phyloP scores from a whole-genome alignment of 2,797 vertebrate species.

The Mergus octosetaceus region DNA sequence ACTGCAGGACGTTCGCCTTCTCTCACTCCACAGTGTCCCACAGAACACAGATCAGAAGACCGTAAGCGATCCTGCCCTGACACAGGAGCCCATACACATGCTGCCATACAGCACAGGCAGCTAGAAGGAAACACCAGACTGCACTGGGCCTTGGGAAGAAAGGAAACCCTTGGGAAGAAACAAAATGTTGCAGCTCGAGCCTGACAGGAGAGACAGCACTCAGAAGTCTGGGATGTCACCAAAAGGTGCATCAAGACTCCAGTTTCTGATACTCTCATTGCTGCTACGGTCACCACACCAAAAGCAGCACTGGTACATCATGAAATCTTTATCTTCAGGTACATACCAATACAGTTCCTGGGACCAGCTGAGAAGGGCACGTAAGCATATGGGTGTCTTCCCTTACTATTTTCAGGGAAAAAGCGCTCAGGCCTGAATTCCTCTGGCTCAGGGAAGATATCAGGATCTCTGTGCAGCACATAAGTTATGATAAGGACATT shows the following conservation, averaged over 20 bases:
- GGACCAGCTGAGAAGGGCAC: constrained; percentile 95
- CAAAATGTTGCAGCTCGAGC: background rate
- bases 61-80: background rate
- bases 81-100: background rate
- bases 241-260: background rate
- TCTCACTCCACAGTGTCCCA: background rate
- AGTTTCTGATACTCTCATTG: accelerated
- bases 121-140: background rate
- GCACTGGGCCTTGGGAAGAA: background rate
- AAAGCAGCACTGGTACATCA: background rate
- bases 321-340: background rate
- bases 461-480: constrained; percentile 87
- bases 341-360: constrained; percentile 94
- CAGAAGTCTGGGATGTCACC: background rate
- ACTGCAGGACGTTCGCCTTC: background rate
- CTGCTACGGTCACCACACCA: background rate
- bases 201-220: background rate
- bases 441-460: constrained; percentile 88
- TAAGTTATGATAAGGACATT: constrained; percentile 83
- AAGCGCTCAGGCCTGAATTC: constrained; percentile 92
- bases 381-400: constrained; percentile 87
- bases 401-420: constrained; percentile 83
- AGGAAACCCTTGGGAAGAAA: background rate
- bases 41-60: background rate
- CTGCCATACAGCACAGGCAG: background rate